A percentile compares a stretch with the other conserved stretches of the same genome.
phyloP scores from a whole-genome alignment of 2,797 vertebrate genomes.

The Helicolenus hilgendorfi region DNA sequence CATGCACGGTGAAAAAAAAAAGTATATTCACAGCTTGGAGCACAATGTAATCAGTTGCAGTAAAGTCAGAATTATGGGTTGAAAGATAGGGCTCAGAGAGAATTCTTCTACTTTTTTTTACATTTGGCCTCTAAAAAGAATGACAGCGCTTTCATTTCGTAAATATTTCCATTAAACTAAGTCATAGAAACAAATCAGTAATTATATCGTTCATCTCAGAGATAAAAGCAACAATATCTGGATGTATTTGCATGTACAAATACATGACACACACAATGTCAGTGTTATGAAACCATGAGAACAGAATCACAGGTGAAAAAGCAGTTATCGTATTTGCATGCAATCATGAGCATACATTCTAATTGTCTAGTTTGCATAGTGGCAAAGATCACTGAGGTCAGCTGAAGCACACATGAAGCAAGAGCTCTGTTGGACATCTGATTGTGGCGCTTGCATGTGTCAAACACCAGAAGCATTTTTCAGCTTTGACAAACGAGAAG shows the following conservation, averaged over 20 bases:
- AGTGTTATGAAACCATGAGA: slow-evolving; percentile 15
- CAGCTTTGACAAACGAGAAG: slow-evolving; percentile 29
- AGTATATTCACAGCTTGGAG: slow-evolving; percentile 85
- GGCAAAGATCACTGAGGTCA: slow-evolving; percentile 67
- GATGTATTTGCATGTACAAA: slow-evolving; percentile 15
- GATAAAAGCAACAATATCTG: slow-evolving; percentile 38
- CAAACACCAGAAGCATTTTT: slow-evolving; percentile 33
- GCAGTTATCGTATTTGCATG: slow-evolving; percentile 87
- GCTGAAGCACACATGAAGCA: slow-evolving; percentile 46
- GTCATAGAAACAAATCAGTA: slow-evolving; percentile 39
- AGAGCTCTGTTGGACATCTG: slow-evolving; percentile 58
- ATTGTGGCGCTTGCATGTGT: background rate
- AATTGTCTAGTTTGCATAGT: slow-evolving; percentile 76
- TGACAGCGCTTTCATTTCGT: slow-evolving; percentile 32
- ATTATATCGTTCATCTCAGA: slow-evolving; percentile 31
- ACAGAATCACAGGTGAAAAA: slow-evolving; percentile 57
- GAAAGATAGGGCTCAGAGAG: slow-evolving; percentile 68
- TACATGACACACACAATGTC: slow-evolving; percentile 14
- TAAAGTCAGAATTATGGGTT: slow-evolving; percentile 74
- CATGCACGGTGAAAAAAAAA: slow-evolving; percentile 78
- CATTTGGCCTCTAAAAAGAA: slow-evolving; percentile 54
- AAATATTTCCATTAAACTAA: slow-evolving; percentile 45
- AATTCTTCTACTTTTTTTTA: slow-evolving; percentile 38
- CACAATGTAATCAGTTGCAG: slow-evolving; percentile 88
- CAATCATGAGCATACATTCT: slow-evolving; percentile 79